phyloP scores from a whole-genome alignment of 2,888 invertebrate species.

The Leptopilina myrica region DNA sequence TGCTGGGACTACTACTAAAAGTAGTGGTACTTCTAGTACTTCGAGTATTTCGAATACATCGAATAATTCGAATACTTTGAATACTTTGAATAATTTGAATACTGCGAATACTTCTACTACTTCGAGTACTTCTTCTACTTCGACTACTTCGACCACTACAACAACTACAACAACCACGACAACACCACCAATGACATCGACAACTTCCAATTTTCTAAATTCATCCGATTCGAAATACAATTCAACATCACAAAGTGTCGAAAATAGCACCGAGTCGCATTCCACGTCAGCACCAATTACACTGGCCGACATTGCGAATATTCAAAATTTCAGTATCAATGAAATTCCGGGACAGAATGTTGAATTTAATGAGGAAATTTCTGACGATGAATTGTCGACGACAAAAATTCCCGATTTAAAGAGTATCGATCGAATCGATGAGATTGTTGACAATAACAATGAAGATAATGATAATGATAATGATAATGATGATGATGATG shows the following conservation, averaged over 20 bases:
- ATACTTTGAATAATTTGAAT: background rate
- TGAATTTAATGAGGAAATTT: slow-evolving; percentile 52
- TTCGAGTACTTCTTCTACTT: background rate
- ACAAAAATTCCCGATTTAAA: slow-evolving; percentile 32
- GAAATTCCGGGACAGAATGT: slow-evolving; percentile 64
- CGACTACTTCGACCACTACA: slow-evolving; percentile 54
- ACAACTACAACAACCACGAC: too few relatives aligned
- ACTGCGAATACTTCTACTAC: slow-evolving; percentile 51
- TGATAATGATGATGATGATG: slow-evolving; percentile 46
- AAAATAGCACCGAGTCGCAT: slow-evolving; percentile 4
- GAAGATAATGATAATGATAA: slow-evolving; percentile 6
- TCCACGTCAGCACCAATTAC: slow-evolving; percentile 52
- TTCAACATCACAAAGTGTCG: slow-evolving; percentile 57
- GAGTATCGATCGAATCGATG: slow-evolving; percentile 47
- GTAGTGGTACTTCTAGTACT: background rate
- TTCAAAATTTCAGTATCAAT: slow-evolving; percentile 72
- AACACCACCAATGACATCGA: slow-evolving; percentile 72
- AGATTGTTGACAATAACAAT: too few relatives aligned
- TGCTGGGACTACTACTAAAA: slow-evolving; percentile 24
- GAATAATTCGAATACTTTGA: slow-evolving; percentile 48
- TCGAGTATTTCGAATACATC: background rate
- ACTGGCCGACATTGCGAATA: slow-evolving; percentile 62
- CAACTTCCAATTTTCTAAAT: slow-evolving; percentile 70
- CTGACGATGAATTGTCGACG: slow-evolving; percentile 41
- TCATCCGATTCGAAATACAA: slow-evolving; percentile 10